Evolutionary conservation across 1,140 invertebrate genomes (phyloP).

Genomic region (Cataglyphis hispanica): DNA sequence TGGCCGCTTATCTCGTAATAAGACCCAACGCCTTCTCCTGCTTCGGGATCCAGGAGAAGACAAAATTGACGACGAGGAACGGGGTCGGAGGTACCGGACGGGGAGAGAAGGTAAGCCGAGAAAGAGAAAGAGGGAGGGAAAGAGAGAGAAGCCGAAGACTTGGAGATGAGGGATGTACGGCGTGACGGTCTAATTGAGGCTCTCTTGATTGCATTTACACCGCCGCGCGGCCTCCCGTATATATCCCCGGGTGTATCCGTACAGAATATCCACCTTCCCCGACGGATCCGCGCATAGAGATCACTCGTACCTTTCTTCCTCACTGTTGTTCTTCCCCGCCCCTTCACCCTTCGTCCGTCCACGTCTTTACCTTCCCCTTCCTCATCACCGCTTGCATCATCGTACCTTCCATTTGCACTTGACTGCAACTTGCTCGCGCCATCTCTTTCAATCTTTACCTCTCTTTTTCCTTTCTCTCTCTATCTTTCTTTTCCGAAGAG

Average conservation of each 20-base stretch:
- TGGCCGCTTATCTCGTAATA: slow-evolving; percentile 43
- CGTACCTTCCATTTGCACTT: slow-evolving; percentile 51
- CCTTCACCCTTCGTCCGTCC: not conserved
- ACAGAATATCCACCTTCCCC: slow-evolving; percentile 58
- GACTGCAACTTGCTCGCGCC: slow-evolving; percentile 35
- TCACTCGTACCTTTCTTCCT: slow-evolving; percentile 57
- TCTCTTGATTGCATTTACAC: slow-evolving; percentile 85
- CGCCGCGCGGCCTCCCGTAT: slow-evolving; percentile 79
- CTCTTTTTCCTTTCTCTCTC: not conserved
- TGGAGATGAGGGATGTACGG: slow-evolving; percentile 82
- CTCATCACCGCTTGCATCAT: slow-evolving; percentile 42
- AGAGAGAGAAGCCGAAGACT: slow-evolving; percentile 59
- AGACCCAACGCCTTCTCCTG: slow-evolving; percentile 25
- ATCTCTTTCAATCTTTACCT: not conserved
- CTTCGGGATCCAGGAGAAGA: not conserved
- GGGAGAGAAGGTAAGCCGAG: not conserved
- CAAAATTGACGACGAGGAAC: slow-evolving; percentile 13
- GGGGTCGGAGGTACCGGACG: not conserved
- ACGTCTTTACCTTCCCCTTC: slow-evolving; percentile 36
- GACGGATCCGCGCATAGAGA: slow-evolving; percentile 50
- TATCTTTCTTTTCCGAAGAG: not conserved
- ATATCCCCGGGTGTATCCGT: slow-evolving; percentile 71
- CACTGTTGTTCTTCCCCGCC: slow-evolving; percentile 32
- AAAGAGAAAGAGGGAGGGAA: not conserved
- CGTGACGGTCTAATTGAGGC: slow-evolving; percentile 84